Evolutionary conservation across 92 coral and sea anemone genomes (phyloP).

Genomic region (Palythoa grandiflora): DNA sequence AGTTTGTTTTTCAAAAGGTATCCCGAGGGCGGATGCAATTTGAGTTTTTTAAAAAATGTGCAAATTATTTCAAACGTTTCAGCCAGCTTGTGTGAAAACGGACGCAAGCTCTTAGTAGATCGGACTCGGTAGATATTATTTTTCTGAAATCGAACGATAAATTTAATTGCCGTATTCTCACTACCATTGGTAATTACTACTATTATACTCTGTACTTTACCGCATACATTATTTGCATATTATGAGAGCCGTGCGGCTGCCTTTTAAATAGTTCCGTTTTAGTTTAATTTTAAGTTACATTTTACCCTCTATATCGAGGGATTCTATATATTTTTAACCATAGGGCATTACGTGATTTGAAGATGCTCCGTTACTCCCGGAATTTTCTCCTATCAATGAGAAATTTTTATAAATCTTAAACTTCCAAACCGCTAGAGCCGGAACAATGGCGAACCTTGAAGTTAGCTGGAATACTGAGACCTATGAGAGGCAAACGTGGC

Average conservation of each 20-base stretch:
- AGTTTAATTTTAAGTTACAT: not conserved
- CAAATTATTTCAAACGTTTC: too few relatives aligned
- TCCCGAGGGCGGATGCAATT: too few relatives aligned
- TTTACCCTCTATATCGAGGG: not conserved
- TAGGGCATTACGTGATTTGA: constrained; percentile 5
- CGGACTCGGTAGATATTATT: too few relatives aligned
- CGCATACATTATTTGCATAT: not conserved
- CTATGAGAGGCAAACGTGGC: constrained; percentile 29
- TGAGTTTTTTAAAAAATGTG: too few relatives aligned
- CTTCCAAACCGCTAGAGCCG: constrained; percentile 7
- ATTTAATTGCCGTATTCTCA: too few relatives aligned
- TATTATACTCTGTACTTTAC: too few relatives aligned
- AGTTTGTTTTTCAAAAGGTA: too few relatives aligned
- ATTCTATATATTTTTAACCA: not conserved
- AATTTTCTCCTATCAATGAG: constrained; percentile 3
- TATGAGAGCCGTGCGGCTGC: constrained; percentile 6
- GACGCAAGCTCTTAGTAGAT: too few relatives aligned
- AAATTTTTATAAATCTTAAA: not conserved
- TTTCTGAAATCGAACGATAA: too few relatives aligned
- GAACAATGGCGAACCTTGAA: constrained; percentile 5
- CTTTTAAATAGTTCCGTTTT: not conserved
- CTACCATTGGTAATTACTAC: too few relatives aligned
- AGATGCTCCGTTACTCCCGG: not conserved
- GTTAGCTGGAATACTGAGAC: constrained; percentile 12
- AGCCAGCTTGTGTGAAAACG: too few relatives aligned